Base-by-base conservation (phyloP, 2,797 vertebrate species). In the Bucorvus abyssinicus region DNA sequence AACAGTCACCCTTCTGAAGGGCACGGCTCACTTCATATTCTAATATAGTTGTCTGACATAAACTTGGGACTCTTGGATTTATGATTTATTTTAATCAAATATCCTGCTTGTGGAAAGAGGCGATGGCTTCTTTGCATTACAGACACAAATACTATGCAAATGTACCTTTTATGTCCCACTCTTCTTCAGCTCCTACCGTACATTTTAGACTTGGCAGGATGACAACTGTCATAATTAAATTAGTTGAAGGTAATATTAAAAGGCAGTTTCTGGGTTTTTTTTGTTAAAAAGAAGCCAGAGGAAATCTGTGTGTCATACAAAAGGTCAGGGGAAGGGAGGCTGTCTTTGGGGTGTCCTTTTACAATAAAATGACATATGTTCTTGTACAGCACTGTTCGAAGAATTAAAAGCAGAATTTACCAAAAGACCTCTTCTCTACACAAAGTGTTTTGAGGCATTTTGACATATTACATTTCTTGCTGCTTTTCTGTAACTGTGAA, bases 31-130 rank as follows among this genome's bases (percentile, higher is more conserved):
- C 81, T 93, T 88, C 95, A 59, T 49, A 88, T 91, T 95, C 93
- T 63, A 90, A 79, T 52, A 79, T 36, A 91, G 85, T 34, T 92
- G 87, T n/a, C 91, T 90, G 63, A 93, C 85, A 95, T 23, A 90
- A 96, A 87, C 88, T 42, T 84, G 90, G 90, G 70, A 88, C 84
- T 90, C 88, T 53, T 80, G 81, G 5, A 80, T 60, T 92, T 84
- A 50, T 94, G 90, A 94, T 89, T 96, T 82, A 91, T 90, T 95
- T 90, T 81, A 92, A 91, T 86, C 87, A 87, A 84, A 93, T 64
- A 75, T 49, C 63, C 80, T 94, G 19, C 91, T 84, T 77, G 83
- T 88, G 84, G 70, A 90, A 94, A 94, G 85, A 93, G 56, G 64
- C 12, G 63, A 92, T 59, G 81, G 82, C 81, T 88, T 93, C 81